Evolutionary conservation across 64 coral and sea anemone genomes (phyloP), one percentile per base, ranked within the genome.

Genomic region (Montipora efflorescens): DNA sequence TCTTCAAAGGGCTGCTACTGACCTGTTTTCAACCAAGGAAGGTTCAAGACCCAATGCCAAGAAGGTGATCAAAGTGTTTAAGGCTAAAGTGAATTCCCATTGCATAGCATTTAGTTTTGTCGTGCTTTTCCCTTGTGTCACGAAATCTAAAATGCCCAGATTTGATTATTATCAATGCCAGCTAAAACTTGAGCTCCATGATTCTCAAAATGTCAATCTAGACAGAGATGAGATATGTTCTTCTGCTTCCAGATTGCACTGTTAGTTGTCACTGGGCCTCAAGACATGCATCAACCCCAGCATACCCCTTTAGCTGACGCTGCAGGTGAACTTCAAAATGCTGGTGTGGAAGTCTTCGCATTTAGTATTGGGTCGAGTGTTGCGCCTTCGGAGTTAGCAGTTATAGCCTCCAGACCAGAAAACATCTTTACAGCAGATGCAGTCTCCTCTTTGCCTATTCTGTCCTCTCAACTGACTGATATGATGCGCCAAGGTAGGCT

Each of bases 41-140:
- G 96, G 96, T 57, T 77, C 93, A 47, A 90, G 95, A 36, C 16
- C 58, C 58, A 62, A 92, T 57, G 88, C 79, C 15, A 83, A 87
- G 21, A 89, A 90, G 96, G 96, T 94, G 86, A n/a, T 8, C 0
- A 3, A 15, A 13, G 1, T 48, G 5, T 50, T 12, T 14, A 12
- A 12, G 14, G 61, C 9, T 64, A 14, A 64, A 64, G 14, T 64
- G 9, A 64, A 57, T 57, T 57, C 11, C 61, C 61, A 15, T 64
- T 55, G 10, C 52, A 10, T 6, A 8, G 52, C 52, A 55, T 36
- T 36, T 2, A 36, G 28, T 36, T 36, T 36, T 36, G 28, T 36
- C 28, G 28, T 36, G 28, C 1, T 36, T 36, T 2, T 36, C 53
- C 11, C 53, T 57, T 57, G 11, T 57, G 11, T 57, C 6, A 11